A percentile compares a stretch with the other conserved stretches of the same genome.
Evolutionary conservation across 2,888 invertebrate species (phyloP).

Genomic region (Pollenia griseotomentosa): DNA sequence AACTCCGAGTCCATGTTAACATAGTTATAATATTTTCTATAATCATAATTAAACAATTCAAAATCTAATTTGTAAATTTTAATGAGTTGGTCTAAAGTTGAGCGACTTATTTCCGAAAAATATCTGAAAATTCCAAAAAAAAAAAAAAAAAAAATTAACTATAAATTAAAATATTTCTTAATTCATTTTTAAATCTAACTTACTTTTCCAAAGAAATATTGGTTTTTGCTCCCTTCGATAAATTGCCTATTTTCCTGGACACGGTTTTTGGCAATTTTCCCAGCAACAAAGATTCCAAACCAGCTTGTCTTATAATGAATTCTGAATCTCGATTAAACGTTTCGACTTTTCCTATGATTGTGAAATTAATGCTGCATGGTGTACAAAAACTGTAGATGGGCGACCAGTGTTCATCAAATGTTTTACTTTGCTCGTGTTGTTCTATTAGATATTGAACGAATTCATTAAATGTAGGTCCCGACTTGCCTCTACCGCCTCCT

Average conservation of each 20-base stretch:
- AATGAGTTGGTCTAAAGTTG: slow-evolving; percentile 86
- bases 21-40: slow-evolving; percentile 85
- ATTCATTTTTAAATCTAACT: slow-evolving; percentile 75
- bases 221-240: slow-evolving; percentile 80
- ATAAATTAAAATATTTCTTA: neutral
- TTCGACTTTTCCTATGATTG: slow-evolving; percentile 88
- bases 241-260: slow-evolving; percentile 85
- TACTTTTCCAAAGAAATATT: slow-evolving; percentile 86
- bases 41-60: slow-evolving; percentile 89
- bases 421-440: slow-evolving; percentile 85
- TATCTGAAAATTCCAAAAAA: slow-evolving; percentile 80
- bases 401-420: slow-evolving; percentile 88
- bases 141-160: neutral
- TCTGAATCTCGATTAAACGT: slow-evolving; percentile 87
- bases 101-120: slow-evolving; percentile 86
- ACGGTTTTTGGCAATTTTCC: slow-evolving; percentile 85
- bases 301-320: slow-evolving; percentile 86
- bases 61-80: slow-evolving; percentile 88
- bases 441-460: slow-evolving; percentile 89
- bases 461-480: slow-evolving; percentile 88
- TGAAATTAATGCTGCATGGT: slow-evolving; percentile 88
- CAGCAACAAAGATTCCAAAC: slow-evolving; percentile 85
- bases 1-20: slow-evolving; percentile 77
- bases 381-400: slow-evolving; percentile 88
- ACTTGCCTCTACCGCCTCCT: slow-evolving; percentile 73